Percentiles rank a stretch among this genome's conserved stretches.
phyloP scores from a whole-genome alignment of 2,113 vertebrate species.

The Neodon shergylaensis region DNA sequence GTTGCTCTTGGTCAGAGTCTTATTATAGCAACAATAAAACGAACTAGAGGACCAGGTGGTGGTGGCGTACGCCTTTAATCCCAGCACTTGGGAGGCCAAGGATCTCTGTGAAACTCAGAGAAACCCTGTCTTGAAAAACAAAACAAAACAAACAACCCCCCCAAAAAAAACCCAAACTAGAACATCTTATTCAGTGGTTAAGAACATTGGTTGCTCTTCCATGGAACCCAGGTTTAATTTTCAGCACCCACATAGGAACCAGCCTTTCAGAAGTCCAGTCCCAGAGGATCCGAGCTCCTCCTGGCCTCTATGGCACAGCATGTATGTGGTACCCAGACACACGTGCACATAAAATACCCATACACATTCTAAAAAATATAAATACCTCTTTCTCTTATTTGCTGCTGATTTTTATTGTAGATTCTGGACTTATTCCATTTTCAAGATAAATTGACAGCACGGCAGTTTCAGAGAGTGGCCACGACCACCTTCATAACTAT shows the following conservation, averaged over 20 bases:
- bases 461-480: slow-evolving; percentile 94
- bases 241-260: too few relatives aligned
- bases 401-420: slow-evolving; percentile 80
- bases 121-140: too few relatives aligned
- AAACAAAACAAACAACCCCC: too few relatives aligned
- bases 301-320: background rate
- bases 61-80: too few relatives aligned
- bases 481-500: slow-evolving; percentile 88
- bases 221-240: background rate
- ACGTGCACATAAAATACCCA: background rate
- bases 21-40: background rate
- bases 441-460: slow-evolving; percentile 88
- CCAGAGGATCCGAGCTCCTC: background rate
- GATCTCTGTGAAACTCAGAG: too few relatives aligned
- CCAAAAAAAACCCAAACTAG: background rate
- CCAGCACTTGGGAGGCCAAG: too few relatives aligned
- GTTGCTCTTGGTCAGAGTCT: background rate
- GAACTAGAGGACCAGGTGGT: background rate
- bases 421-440: slow-evolving; percentile 93
- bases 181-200: background rate
- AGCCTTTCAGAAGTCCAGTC: background rate
- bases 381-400: background rate
- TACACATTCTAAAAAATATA: background rate
- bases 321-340: background rate
- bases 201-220: background rate